These are phyloP conservation scores for Mercenaria mercenaria DNA, from an alignment of 1,140 invertebrate genomes.

Conservation along the genomic window DNA sequence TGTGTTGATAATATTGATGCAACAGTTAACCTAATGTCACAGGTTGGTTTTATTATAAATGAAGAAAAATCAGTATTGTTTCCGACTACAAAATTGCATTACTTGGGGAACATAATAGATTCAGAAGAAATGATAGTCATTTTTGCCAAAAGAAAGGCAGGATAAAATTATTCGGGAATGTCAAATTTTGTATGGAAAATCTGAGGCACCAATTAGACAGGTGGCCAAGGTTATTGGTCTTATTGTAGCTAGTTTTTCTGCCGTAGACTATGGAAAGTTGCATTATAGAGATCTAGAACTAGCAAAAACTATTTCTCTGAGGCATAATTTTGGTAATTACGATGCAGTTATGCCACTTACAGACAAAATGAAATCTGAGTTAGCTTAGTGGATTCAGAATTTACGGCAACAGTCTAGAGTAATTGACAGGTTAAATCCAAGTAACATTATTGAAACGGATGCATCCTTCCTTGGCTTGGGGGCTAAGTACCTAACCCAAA, in stretches of 20 bases:
- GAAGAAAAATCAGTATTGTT: slow-evolving; percentile 48
- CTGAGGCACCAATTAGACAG: not conserved
- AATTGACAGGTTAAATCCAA: not conserved
- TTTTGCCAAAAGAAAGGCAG: slow-evolving; percentile 24
- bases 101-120: slow-evolving; percentile 58
- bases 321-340: slow-evolving; percentile 37
- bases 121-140: slow-evolving; percentile 53
- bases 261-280: slow-evolving; percentile 53
- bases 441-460: slow-evolving; percentile 32
- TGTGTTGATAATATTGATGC: slow-evolving; percentile 61
- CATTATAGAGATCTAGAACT: slow-evolving; percentile 63
- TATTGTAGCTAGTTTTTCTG: slow-evolving; percentile 43
- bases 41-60: slow-evolving; percentile 66
- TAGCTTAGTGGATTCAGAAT: slow-evolving; percentile 52
- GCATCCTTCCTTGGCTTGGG: slow-evolving; percentile 51
- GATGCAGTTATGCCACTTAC: slow-evolving; percentile 29
- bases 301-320: slow-evolving; percentile 22
- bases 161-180: slow-evolving; percentile 32
- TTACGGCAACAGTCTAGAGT: not conserved
- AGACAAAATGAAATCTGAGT: slow-evolving; percentile 31
- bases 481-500: not conserved
- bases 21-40: slow-evolving; percentile 40
- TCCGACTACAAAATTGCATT: slow-evolving; percentile 14
- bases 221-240: slow-evolving; percentile 32
- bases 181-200: not conserved